Percentiles rank a stretch among this genome's conserved stretches.
Evolutionary conservation across 2,888 invertebrate genomes (phyloP).

Genomic region (Sturmia bella): DNA sequence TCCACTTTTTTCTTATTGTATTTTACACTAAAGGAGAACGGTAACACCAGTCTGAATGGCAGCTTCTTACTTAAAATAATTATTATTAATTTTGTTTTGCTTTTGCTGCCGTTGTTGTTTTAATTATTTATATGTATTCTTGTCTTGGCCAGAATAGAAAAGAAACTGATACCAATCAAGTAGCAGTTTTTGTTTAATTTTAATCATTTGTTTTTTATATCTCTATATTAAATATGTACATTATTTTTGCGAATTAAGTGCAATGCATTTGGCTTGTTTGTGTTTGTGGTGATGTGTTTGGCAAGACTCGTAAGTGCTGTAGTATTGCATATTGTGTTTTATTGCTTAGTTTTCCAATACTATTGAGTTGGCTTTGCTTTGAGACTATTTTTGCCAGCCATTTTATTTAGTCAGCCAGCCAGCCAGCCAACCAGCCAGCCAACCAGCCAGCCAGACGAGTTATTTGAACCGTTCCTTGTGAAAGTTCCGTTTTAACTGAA

Average conservation of each 20-base stretch:
- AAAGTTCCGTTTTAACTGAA: constrained; percentile 81
- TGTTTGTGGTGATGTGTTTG: constrained; percentile 14
- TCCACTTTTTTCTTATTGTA: constrained; percentile 11
- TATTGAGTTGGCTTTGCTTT: constrained; percentile 29
- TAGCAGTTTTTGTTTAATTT: constrained; percentile 27
- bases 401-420: constrained; percentile 31
- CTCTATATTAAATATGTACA: neutral
- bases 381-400: constrained; percentile 23
- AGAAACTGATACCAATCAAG: constrained; percentile 3
- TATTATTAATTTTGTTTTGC: constrained; percentile 10
- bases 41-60: constrained; percentile 39
- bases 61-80: constrained; percentile 28
- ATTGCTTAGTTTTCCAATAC: constrained; percentile 18
- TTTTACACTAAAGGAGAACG: constrained; percentile 32
- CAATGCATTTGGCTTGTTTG: constrained; percentile 25
- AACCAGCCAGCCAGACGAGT: constrained; percentile 68
- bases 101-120: constrained; percentile 22
- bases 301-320: constrained; percentile 30
- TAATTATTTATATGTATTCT: constrained; percentile 40
- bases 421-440: constrained; percentile 36
- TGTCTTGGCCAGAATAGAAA: constrained; percentile 33
- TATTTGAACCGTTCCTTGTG: constrained; percentile 78
- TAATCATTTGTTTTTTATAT: constrained; percentile 3
- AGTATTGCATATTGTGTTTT: constrained; percentile 3
- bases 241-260: constrained; percentile 23